Evolutionary conservation across 1,140 invertebrate species (phyloP), one percentile per base, ranked within the genome.

Genomic region (Caerostris extrusa): DNA sequence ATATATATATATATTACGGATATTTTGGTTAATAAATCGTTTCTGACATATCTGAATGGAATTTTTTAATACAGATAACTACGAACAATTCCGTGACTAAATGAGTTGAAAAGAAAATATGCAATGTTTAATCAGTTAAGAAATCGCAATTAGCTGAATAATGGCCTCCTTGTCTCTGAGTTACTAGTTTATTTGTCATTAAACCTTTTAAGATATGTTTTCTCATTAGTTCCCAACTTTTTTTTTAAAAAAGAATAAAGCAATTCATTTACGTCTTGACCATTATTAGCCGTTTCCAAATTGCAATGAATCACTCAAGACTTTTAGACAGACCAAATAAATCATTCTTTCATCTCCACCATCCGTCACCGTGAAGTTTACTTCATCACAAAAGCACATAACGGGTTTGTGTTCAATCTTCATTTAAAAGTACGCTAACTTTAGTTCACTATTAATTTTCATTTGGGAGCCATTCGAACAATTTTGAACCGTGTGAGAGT

Each of bases 211-310:
- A 77, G 71, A 12, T 50, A 12, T 50, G 12, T 77, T 50, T 14
- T 50, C 71, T 53, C 71, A 77, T 77, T 77, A 77, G 34, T 77
- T 77, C 12, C 34, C 7, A 10, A 14, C 34, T 34, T 50, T 50
- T 77, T 77, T 77, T 77, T 77, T 12, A 53, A 71, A 77, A 77
- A 50, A 53, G 71, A 77, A 77, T 77, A 77, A 53, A 34, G 71
- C 53, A 77, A 77, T 77, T 77, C 53, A 77, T 77, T 77, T 77
- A 77, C 50, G 71, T 77, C 71, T 77, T 77, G 71, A 77, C 71
- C 71, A 77, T 77, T 77, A 77, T 77, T 77, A 77, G 71, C 71
- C 53, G 50, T 77, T 53, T 5, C 19, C 12, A 50, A 77, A 77
- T 77, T 8, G 71, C 71, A 77, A 77, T 77, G 71, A 77, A 77